phyloP scores from a whole-genome alignment of 2,888 invertebrate species.

The Coecobrya sp. region DNA sequence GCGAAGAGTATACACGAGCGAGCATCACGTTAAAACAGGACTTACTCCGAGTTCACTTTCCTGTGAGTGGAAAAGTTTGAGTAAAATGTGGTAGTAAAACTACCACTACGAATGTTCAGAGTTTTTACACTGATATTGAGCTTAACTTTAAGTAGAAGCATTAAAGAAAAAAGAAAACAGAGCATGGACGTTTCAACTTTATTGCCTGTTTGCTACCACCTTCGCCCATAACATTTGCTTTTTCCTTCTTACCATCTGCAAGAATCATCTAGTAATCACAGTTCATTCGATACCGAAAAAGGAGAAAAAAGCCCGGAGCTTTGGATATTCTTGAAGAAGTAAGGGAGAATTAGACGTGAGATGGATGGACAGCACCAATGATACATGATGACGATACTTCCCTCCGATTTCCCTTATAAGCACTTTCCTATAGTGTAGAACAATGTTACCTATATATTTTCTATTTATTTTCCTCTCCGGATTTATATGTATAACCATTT shows the following conservation, averaged over 20 bases:
- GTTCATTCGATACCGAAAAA: slow-evolving; percentile 55
- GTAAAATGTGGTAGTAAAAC: slow-evolving; percentile 35
- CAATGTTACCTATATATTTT: no score
- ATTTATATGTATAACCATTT: slow-evolving; percentile 44
- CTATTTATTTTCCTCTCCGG: slow-evolving; percentile 25
- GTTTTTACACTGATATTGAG: slow-evolving; percentile 46
- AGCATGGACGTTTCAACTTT: slow-evolving; percentile 59
- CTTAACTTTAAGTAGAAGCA: slow-evolving; percentile 66
- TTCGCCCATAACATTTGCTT: slow-evolving; percentile 38
- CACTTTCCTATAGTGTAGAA: no score
- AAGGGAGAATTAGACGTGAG: slow-evolving; percentile 7
- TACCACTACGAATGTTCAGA: slow-evolving; percentile 10
- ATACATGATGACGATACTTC: slow-evolving; percentile 58
- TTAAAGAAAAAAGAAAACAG: slow-evolving; percentile 56
- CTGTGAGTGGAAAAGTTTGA: neutral
- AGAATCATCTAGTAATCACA: slow-evolving; percentile 59
- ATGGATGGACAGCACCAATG: slow-evolving; percentile 52
- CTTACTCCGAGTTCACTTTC: slow-evolving; percentile 29
- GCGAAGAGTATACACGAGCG: neutral
- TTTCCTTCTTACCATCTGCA: neutral
- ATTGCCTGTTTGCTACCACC: slow-evolving; percentile 46
- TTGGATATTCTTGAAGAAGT: slow-evolving; percentile 37
- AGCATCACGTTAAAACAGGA: neutral
- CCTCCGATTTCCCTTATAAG: slow-evolving; percentile 10
- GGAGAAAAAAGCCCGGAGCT: slow-evolving; percentile 66